A percentile compares a stretch with the other conserved stretches of the same genome.
These are phyloP conservation scores for Acipenser ruthenus DNA, from an alignment of 2,797 vertebrate species.

Conservation along the genomic window DNA sequence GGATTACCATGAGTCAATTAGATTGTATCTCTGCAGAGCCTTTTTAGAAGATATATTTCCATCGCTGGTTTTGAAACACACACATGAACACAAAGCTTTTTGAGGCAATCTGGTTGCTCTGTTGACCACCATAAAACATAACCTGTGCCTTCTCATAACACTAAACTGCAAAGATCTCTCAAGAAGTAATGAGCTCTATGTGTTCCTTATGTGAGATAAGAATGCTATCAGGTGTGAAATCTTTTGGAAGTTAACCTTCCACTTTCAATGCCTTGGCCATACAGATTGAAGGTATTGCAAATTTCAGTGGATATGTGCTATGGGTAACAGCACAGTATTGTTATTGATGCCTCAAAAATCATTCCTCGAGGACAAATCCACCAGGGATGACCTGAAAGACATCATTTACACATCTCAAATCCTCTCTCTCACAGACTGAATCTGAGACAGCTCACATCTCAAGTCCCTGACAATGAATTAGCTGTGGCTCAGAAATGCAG, in stretches of 20 bases:
- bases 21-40: too few relatives aligned
- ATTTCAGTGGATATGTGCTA: background rate
- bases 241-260: background rate
- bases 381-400: constrained; percentile 1
- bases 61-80: too few relatives aligned
- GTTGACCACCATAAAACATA: too few relatives aligned
- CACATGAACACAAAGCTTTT: too few relatives aligned
- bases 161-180: too few relatives aligned
- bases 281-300: background rate
- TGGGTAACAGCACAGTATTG: background rate
- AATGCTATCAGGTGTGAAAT: background rate
- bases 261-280: background rate
- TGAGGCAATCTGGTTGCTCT: too few relatives aligned
- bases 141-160: too few relatives aligned
- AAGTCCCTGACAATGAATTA: background rate
- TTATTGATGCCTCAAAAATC: constrained; percentile 1
- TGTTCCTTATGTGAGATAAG: background rate
- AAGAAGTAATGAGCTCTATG: background rate
- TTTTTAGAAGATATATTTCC: too few relatives aligned
- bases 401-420: constrained; percentile 1
- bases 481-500: background rate
- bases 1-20: too few relatives aligned
- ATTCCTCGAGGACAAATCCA: background rate
- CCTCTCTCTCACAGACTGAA: background rate
- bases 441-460: background rate